phyloP scores from a whole-genome alignment of 2,797 vertebrate species.

The Pipistrellus kuhlii region DNA sequence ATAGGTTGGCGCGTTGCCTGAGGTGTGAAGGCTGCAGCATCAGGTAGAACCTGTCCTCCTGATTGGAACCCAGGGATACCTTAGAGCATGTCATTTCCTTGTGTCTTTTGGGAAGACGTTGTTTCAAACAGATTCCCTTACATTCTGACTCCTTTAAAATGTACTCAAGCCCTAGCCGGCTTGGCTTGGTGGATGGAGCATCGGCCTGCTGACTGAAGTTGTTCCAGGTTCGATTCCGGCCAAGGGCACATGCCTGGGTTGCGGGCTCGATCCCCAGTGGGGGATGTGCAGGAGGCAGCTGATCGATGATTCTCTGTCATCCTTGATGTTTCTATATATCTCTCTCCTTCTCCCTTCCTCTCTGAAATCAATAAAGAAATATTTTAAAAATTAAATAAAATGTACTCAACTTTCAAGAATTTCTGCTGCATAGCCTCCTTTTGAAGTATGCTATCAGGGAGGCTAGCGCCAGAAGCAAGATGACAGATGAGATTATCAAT shows the following conservation, averaged over 20 bases:
- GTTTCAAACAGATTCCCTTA: neutral
- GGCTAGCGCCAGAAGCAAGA: neutral
- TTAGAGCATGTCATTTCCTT: neutral
- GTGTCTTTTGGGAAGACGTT: neutral
- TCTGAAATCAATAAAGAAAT: too few relatives aligned
- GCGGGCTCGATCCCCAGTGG: too few relatives aligned
- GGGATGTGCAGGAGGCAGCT: too few relatives aligned
- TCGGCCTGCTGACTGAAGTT: too few relatives aligned
- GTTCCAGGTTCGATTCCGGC: too few relatives aligned
- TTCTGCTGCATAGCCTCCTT: neutral
- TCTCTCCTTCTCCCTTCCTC: too few relatives aligned
- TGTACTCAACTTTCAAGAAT: neutral
- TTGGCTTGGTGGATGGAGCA: too few relatives aligned
- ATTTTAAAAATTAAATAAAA: neutral
- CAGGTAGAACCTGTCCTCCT: neutral
- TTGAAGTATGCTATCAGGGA: neutral
- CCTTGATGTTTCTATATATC: too few relatives aligned
- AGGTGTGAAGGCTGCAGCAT: rapidly evolving
- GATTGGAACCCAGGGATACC: neutral
- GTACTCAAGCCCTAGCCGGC: neutral
- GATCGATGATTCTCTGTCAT: too few relatives aligned
- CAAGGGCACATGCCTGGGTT: too few relatives aligned
- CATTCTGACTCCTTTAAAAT: conserved; percentile 40
- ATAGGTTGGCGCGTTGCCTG: neutral
- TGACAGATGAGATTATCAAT: neutral